phyloP scores from a whole-genome alignment of 2,113 vertebrate species.

The Psilopogon haemacephalus region DNA sequence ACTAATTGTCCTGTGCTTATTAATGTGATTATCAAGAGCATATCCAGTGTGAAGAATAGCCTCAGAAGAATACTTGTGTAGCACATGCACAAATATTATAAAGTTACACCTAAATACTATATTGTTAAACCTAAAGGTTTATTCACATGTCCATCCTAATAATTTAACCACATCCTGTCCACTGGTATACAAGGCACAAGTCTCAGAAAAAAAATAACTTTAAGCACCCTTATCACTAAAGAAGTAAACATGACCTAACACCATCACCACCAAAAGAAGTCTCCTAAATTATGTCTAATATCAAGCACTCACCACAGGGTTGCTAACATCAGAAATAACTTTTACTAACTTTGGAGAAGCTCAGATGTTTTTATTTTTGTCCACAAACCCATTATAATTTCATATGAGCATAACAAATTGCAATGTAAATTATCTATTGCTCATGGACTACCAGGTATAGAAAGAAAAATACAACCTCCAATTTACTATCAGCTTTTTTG shows the following conservation, averaged over 20 bases:
- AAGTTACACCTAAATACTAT: neutral
- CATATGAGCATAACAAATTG: neutral
- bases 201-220: neutral
- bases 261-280: neutral
- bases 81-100: neutral
- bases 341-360: neutral
- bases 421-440: neutral
- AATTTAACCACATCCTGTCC: neutral
- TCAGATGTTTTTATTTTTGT: neutral
- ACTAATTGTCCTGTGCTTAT: neutral
- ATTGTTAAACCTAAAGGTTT: neutral
- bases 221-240: neutral
- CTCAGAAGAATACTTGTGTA: neutral
- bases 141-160: neutral
- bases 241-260: neutral
- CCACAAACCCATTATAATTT: neutral
- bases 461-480: neutral
- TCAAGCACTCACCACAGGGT: neutral
- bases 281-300: neutral
- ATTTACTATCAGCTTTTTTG: neutral
- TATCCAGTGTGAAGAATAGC: neutral
- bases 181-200: neutral
- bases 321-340: neutral
- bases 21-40: neutral
- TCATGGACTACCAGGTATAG: neutral